Evolutionary conservation across 2,888 invertebrate genomes (phyloP), one percentile per base, ranked within the genome.

Genomic region (Ellobium chinense): DNA sequence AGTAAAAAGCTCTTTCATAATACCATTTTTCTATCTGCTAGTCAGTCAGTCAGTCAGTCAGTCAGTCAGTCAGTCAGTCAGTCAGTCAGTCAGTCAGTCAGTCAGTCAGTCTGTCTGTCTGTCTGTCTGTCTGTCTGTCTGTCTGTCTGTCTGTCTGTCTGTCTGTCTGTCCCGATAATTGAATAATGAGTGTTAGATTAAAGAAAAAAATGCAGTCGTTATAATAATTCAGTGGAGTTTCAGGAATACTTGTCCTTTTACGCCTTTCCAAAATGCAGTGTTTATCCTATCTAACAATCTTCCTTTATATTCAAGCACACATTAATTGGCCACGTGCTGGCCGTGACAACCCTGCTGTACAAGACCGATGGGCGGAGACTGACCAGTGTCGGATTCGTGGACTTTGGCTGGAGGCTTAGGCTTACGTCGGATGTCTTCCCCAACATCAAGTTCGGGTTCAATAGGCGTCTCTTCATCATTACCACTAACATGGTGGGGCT

Each of bases 361-460:
- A 54, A 39, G 29, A 27, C 34, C 18, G 27, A 27, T 9, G 24
- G 46, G 7, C 70, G 70, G 18, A 18, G 18, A 18, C 70, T 70
- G 46, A 4, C 54, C 37, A 27, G 27, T 12, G 70, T 70, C 2
- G 70, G 70, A 14, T 3, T 36, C 2, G 70, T 70, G 4, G 27
- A 46, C 27, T 24, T 27, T 9, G 29, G 18, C 27, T 70, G 70
- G 70, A 9, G n/a, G n/a, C 70, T 70, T 2, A n/a, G n/a, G 27
- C 21, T 70, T 12, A 36, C 14, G 18, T 24, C 39, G 7, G 46
- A 39, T 27, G 24, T 70, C 12, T 70, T 70, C 54, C 70, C 70
- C 46, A 70, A 70, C 54, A 37, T 24, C 46, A 54, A 54, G 29
- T 70, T 70, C 29, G 70, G 70, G 14, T 70, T 70, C 70, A 70